phyloP scores from a whole-genome alignment of 2,888 invertebrate genomes.

The Euproctis similis region DNA sequence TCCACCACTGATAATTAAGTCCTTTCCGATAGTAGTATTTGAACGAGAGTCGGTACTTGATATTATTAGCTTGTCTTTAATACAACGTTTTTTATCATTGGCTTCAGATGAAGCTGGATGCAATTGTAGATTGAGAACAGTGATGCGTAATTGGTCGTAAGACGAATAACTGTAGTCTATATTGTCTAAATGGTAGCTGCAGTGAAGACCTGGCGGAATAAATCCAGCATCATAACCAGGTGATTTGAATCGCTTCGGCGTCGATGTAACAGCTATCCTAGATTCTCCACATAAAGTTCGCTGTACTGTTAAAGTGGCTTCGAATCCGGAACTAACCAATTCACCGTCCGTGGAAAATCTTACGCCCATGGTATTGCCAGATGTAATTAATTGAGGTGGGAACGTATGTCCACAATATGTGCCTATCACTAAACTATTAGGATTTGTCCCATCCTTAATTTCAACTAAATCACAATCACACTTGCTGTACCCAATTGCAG shows the following conservation, averaged over 20 bases:
- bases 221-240: conserved; percentile 45
- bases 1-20: conserved; percentile 34
- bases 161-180: conserved; percentile 9
- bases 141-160: conserved; percentile 32
- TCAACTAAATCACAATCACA: conserved; percentile 86
- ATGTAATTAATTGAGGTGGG: conserved; percentile 76
- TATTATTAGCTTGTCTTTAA: conserved; percentile 50
- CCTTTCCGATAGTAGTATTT: conserved; percentile 42
- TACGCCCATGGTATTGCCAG: conserved; percentile 78
- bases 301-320: conserved; percentile 70
- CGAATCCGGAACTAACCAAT: conserved; percentile 79
- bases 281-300: conserved; percentile 53
- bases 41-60: conserved; percentile 20
- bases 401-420: conserved; percentile 79
- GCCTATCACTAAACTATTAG: conserved; percentile 79
- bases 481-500: conserved; percentile 43
- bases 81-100: conserved; percentile 33
- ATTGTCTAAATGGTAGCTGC: conserved; percentile 40
- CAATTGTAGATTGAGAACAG: conserved; percentile 41
- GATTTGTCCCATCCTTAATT: conserved; percentile 82
- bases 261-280: conserved; percentile 23
- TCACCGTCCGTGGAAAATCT: conserved; percentile 79
- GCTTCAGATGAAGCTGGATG: conserved; percentile 26
- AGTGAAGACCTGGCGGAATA: conserved; percentile 49
- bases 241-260: conserved; percentile 36